Conservation (phyloP, 1,140 invertebrate species). For the Drosophila ficusphila region DNA sequence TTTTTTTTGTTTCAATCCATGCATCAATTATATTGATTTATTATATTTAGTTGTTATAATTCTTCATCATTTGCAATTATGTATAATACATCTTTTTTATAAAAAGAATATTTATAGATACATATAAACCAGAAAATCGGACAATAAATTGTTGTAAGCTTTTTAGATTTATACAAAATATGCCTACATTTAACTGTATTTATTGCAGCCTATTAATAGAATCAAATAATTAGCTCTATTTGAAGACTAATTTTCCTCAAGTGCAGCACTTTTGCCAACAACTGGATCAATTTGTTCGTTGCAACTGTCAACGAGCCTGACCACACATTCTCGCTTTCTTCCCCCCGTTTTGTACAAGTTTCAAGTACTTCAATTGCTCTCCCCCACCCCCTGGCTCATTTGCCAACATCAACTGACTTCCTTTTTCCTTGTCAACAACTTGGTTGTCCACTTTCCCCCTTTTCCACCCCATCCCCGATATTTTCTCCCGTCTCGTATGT, state of each 20-base stretch:
- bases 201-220: too few species aligned
- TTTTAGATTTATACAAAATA: too few species aligned
- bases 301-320: constrained; percentile 52
- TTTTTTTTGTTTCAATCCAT: too few species aligned
- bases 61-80: too few species aligned
- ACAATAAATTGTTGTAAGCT: too few species aligned
- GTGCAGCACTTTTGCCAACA: constrained; percentile 10
- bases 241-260: background rate
- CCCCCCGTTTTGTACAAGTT: constrained; percentile 30
- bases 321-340: constrained; percentile 16
- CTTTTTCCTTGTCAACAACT: constrained; percentile 44
- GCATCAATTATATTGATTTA: too few species aligned
- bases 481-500: constrained; percentile 20
- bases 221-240: background rate
- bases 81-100: too few species aligned
- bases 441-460: constrained; percentile 3
- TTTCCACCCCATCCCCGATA: background rate
- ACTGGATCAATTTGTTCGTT: constrained; percentile 40
- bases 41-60: too few species aligned
- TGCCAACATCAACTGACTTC: constrained; percentile 50
- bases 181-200: too few species aligned
- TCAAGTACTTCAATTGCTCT: constrained; percentile 44
- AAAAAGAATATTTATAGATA: too few species aligned
- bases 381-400: constrained; percentile 27
- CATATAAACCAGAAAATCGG: too few species aligned